Conservation (phyloP, 1,140 invertebrate species). For the Magallana gigas region DNA sequence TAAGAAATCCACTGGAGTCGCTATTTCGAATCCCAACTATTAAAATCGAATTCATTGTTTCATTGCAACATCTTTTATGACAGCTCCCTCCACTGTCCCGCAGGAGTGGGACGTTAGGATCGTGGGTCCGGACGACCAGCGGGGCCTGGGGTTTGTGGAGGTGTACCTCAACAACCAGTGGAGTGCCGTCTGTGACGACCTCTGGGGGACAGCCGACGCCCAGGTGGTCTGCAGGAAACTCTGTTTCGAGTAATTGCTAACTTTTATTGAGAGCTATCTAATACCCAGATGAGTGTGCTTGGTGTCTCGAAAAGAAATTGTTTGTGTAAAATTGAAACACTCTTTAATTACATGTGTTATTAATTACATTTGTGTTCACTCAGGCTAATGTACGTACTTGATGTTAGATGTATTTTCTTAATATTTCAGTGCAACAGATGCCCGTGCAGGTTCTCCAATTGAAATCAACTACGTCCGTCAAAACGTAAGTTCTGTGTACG, state of each 20-base stretch:
- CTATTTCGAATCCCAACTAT: no score
- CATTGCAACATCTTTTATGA: neutral
- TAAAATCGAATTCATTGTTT: no score
- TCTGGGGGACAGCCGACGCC: constrained; percentile 85
- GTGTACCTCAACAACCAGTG: constrained; percentile 82
- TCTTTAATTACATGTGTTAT: no score
- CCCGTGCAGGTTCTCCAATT: constrained; percentile 63
- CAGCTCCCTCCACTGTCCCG: neutral
- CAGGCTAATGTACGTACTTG: no score
- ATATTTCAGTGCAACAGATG: constrained; percentile 42
- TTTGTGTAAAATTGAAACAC: no score
- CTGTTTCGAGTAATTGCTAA: constrained; percentile 80
- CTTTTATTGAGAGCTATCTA: no score
- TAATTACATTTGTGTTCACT: no score
- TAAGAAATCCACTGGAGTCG: no score
- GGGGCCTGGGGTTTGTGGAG: constrained; percentile 69
- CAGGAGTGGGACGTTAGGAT: constrained; percentile 51
- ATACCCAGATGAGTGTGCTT: no score
- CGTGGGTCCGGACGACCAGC: constrained; percentile 41
- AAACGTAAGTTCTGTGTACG: constrained; percentile 71
- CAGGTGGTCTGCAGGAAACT: constrained; percentile 90
- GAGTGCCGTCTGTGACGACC: constrained; percentile 90
- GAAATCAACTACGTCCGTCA: constrained; percentile 49
- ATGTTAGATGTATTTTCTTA: no score
- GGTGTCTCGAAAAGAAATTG: no score